phyloP scores from a whole-genome alignment of 1,140 invertebrate species.

The Aradophagus sp. region DNA sequence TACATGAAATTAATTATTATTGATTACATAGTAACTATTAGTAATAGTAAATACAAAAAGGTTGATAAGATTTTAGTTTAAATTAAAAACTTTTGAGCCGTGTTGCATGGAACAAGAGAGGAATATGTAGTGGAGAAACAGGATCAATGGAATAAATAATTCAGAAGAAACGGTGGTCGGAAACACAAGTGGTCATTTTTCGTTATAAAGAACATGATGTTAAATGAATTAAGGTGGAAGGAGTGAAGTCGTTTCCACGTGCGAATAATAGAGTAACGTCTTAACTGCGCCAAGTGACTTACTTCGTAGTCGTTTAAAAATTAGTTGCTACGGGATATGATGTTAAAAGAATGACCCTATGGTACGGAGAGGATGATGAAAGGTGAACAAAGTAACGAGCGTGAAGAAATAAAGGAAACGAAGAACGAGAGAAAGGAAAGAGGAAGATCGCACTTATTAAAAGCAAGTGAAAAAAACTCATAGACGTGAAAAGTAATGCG shows the following conservation, averaged over 20 bases:
- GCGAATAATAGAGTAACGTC: conserved; percentile 3
- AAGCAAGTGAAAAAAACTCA: conserved; percentile 37
- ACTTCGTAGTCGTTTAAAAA: conserved; percentile 26
- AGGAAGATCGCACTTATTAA: conserved; percentile 29
- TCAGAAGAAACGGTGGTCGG: conserved; percentile 5
- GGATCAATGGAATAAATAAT: conserved; percentile 39
- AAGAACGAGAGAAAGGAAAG: conserved; percentile 14
- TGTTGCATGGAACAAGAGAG: too few species aligned
- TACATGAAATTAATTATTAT: too few species aligned
- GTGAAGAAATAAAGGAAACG: conserved; percentile 10
- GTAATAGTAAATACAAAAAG: too few species aligned
- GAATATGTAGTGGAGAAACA: conserved; percentile 13
- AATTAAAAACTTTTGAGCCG: too few species aligned
- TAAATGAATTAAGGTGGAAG: conserved; percentile 35
- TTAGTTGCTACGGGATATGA: conserved; percentile 25
- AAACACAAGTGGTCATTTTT: conserved; percentile 23
- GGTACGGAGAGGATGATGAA: conserved; percentile 28
- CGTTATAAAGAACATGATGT: conserved; percentile 9
- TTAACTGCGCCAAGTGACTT: conserved; percentile 13
- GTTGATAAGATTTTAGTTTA: too few species aligned
- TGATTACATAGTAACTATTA: too few species aligned
- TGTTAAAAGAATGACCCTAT: conserved; percentile 6
- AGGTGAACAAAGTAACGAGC: conserved; percentile 6
- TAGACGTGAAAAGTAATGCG: conserved; percentile 22
- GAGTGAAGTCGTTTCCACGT: conserved; percentile 12